Percentiles rank a stretch among this genome's conserved stretches.
Conservation (phyloP, 2,888 invertebrate species). For the Monochamus alternatus region DNA sequence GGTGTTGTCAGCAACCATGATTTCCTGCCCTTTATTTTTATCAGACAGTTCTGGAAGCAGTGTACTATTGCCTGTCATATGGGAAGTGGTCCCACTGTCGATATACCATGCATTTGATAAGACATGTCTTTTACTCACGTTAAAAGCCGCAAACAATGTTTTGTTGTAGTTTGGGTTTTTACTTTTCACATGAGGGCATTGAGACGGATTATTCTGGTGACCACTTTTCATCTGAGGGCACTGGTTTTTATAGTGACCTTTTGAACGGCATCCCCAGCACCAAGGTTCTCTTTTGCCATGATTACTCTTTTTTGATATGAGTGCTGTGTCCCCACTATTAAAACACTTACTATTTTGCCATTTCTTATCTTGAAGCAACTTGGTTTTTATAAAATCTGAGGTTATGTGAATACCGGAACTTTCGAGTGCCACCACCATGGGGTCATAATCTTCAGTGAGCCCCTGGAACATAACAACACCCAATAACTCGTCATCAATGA, state of each 20-base stretch:
- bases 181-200: background rate
- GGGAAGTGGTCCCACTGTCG: background rate
- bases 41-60: background rate
- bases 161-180: background rate
- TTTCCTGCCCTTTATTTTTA: background rate
- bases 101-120: background rate
- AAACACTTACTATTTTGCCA: slow-evolving; percentile 34
- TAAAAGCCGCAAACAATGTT: background rate
- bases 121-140: background rate
- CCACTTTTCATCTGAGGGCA: background rate
- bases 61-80: background rate
- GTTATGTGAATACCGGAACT: slow-evolving; percentile 44
- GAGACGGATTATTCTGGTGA: background rate
- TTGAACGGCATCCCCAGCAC: background rate
- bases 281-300: background rate
- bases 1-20: too few relatives aligned
- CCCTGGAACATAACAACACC: slow-evolving; percentile 51
- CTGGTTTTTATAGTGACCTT: background rate
- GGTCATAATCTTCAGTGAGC: slow-evolving; percentile 35
- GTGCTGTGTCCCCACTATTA: background rate
- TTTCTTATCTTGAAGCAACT: slow-evolving; percentile 45
- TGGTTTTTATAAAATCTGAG: slow-evolving; percentile 47
- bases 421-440: slow-evolving; percentile 41
- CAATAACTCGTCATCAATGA: slow-evolving; percentile 51
- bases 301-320: background rate